Conservation (phyloP, 2,888 invertebrate species). For the Hetaerina titia region DNA sequence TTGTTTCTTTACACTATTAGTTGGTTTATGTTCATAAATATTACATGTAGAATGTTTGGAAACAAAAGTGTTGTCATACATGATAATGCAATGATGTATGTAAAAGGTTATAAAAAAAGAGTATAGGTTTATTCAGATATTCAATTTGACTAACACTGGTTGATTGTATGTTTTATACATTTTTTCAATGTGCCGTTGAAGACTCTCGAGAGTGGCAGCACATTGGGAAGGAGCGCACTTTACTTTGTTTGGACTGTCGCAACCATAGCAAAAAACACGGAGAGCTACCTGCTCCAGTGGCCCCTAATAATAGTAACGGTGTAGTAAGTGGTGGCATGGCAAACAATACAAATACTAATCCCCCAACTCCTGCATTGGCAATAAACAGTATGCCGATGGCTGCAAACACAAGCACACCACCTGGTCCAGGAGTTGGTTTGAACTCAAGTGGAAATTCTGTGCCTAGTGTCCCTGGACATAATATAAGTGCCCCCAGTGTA, state of each 20-base stretch:
- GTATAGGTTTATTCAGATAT: background rate
- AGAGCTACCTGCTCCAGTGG: constrained; percentile 81
- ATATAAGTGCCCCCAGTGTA: constrained; percentile 41
- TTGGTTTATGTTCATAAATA: background rate
- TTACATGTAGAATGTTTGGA: background rate
- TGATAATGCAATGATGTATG: no score
- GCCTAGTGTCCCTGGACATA: constrained; percentile 45
- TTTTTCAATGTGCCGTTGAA: constrained; percentile 74
- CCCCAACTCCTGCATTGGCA: constrained; percentile 70
- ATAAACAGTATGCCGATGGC: constrained; percentile 69
- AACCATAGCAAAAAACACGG: constrained; percentile 88
- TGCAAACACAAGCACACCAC: constrained; percentile 70
- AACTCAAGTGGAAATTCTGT: constrained; percentile 58
- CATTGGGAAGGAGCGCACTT: constrained; percentile 84
- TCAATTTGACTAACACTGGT: background rate
- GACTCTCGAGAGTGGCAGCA: constrained; percentile 87
- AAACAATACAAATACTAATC: constrained; percentile 42
- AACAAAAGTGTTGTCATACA: no score
- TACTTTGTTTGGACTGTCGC: constrained; percentile 88
- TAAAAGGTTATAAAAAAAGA: background rate
- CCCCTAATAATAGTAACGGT: constrained; percentile 74
- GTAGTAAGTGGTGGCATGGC: constrained; percentile 45
- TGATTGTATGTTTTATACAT: background rate
- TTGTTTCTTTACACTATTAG: constrained; percentile 3
- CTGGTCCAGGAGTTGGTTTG: constrained; percentile 68